Percentiles rank a stretch among this genome's conserved stretches.
These are phyloP conservation scores for Machimus atricapillus DNA, from an alignment of 2,888 invertebrate species.

Conservation along the genomic window DNA sequence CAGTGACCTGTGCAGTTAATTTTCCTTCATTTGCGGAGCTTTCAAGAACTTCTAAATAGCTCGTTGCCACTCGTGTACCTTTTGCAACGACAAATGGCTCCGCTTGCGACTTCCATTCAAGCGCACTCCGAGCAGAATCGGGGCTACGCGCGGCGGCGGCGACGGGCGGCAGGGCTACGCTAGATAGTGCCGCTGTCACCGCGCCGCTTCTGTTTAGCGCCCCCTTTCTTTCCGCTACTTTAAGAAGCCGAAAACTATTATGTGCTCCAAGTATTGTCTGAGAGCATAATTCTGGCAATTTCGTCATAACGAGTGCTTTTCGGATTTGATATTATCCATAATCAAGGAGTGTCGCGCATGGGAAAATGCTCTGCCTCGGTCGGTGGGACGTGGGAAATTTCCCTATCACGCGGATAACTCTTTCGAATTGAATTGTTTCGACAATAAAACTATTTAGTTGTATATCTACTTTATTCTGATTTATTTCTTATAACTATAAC, in stretches of 20 bases:
- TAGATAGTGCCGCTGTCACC: neutral
- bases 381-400: neutral
- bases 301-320: conserved; percentile 3
- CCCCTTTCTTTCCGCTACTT: neutral
- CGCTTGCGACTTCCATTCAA: neutral
- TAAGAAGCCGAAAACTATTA: conserved; percentile 24
- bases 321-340: neutral
- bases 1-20: conserved; percentile 30
- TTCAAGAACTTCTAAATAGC: conserved; percentile 28
- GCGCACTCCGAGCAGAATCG: neutral
- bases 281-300: conserved; percentile 20
- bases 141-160: neutral
- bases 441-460: neutral
- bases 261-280: conserved; percentile 24
- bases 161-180: neutral
- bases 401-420: neutral
- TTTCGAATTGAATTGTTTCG: neutral
- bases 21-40: conserved; percentile 16
- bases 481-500: too few species aligned
- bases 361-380: neutral
- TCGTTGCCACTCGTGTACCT: neutral
- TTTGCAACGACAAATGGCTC: conserved; percentile 13
- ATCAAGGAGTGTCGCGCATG: neutral
- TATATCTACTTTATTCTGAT: too few species aligned
- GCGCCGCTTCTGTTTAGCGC: neutral